A percentile compares a stretch with the other conserved stretches of the same genome.
Evolutionary conservation across 2,888 invertebrate genomes (phyloP).

Genomic region (Cheiracanthium punctorium): DNA sequence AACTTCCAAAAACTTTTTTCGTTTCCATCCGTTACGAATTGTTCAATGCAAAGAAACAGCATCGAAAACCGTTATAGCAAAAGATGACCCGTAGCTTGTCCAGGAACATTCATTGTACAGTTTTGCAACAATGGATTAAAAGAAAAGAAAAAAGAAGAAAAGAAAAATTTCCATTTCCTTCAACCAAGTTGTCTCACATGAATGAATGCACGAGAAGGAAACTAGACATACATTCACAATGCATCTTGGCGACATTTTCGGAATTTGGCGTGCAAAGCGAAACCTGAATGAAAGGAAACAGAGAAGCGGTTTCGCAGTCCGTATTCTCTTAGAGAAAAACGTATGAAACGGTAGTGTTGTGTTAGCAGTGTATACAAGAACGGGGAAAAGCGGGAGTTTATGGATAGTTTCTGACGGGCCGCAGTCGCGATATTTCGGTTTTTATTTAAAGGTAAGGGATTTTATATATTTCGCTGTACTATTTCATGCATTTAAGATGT

Average conservation of each 20-base stretch:
- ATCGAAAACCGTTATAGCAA: not conserved
- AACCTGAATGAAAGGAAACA: not conserved
- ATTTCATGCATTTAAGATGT: too few relatives aligned
- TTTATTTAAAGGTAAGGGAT: too few relatives aligned
- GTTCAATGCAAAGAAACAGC: not conserved
- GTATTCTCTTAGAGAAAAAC: too few relatives aligned
- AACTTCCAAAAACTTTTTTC: too few relatives aligned
- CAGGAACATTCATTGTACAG: not conserved
- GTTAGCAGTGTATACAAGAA: too few relatives aligned
- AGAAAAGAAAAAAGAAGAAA: not conserved
- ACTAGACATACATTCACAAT: not conserved
- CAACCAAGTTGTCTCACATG: not conserved
- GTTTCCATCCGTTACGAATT: too few relatives aligned
- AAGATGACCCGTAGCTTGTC: not conserved
- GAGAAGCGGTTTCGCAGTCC: not conserved
- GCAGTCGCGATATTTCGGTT: not conserved
- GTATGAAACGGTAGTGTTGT: too few relatives aligned
- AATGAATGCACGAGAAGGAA: conserved; percentile 3
- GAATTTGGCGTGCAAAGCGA: not conserved
- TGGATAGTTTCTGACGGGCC: not conserved
- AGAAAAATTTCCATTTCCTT: not conserved
- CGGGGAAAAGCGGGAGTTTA: not conserved
- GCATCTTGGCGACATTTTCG: not conserved
- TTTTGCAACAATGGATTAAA: not conserved
- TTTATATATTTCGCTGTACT: too few relatives aligned